phyloP scores from a whole-genome alignment of 1,140 invertebrate species.

The Drosophila tropicalis region DNA sequence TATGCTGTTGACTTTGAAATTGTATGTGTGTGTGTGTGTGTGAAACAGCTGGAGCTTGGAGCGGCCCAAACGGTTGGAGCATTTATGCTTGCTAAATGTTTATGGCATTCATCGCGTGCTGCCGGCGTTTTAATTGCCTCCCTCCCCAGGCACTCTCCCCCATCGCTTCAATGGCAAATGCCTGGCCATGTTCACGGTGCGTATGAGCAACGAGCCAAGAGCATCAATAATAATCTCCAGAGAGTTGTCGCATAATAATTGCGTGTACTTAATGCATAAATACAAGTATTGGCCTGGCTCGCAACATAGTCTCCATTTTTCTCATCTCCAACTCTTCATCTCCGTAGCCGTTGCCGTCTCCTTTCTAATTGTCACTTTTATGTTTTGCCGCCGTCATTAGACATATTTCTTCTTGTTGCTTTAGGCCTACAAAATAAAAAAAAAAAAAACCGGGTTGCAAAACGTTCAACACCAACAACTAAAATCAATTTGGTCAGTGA shows the following conservation, averaged over 20 bases:
- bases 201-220: constrained; percentile 70
- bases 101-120: constrained; percentile 80
- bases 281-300: constrained; percentile 22
- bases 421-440: constrained; percentile 51
- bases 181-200: constrained; percentile 69
- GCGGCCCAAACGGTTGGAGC: constrained; percentile 29
- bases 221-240: constrained; percentile 73
- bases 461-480: constrained; percentile 38
- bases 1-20: constrained; percentile 49
- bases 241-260: constrained; percentile 79
- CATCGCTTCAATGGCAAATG: constrained; percentile 36
- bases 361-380: constrained; percentile 76
- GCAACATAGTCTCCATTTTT: constrained; percentile 30
- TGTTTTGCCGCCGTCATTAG: constrained; percentile 54
- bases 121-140: constrained; percentile 74
- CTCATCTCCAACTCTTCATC: constrained; percentile 27
- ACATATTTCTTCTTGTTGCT: constrained; percentile 36
- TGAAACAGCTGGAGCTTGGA: constrained; percentile 35
- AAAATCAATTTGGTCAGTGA: constrained; percentile 65
- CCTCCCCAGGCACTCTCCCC: neutral
- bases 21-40: constrained; percentile 41
- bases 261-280: constrained; percentile 81
- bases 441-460: constrained; percentile 7
- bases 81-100: constrained; percentile 66
- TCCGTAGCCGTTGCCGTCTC: constrained; percentile 35